Evolutionary conservation across 2,888 invertebrate genomes (phyloP), one percentile per base, ranked within the genome.

Genomic region (Rhamphomyia laevipes): DNA sequence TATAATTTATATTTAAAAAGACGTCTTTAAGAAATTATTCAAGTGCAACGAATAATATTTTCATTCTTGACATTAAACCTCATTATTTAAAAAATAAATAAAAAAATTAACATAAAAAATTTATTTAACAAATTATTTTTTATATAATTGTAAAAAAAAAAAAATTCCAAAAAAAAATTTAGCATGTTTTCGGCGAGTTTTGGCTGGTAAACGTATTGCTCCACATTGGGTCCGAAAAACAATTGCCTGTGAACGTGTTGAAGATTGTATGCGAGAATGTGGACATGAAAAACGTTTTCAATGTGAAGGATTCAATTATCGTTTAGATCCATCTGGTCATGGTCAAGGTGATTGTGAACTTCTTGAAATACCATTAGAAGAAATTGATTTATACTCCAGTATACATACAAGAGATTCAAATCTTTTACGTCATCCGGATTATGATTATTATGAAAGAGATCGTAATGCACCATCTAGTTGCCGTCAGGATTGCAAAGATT

Each of bases 291-390:
- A 77, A 60, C 72, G 78, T 46, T 88, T 88, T 62, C 77, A 77
- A 55, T 89, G 89, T 62, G 86, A 86, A 68, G 88, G 87, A 56
- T 89, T 88, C 62, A 88, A 87, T 66, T 88, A 86, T 71, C 79
- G 85, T 77, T 82, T 84, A 61, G 85, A 84, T 64, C 77, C 78
- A 1, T 74, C 77, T 0, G 82, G 82, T 55, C 76, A 81, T 49
- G 81, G 81, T 1, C 82, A 82, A 67, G 86, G 86, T 11, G 80
- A 83, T 21, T 88, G 88, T 61, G 87, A 88, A 66, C 70, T 88
- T 48, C 78, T 85, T 56, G 81, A 85, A 12, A 74, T 82, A 44
- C 84, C 87, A 0, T 74, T 84, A 43, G 74, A 80, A 55, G 77
- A 80, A 30, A 77, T 87, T 64, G 82, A 87, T 61, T 62, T 82